Evolutionary conservation across 2,888 invertebrate species (phyloP), one percentile per base, ranked within the genome.

Genomic region (Phymatocera aterrima): DNA sequence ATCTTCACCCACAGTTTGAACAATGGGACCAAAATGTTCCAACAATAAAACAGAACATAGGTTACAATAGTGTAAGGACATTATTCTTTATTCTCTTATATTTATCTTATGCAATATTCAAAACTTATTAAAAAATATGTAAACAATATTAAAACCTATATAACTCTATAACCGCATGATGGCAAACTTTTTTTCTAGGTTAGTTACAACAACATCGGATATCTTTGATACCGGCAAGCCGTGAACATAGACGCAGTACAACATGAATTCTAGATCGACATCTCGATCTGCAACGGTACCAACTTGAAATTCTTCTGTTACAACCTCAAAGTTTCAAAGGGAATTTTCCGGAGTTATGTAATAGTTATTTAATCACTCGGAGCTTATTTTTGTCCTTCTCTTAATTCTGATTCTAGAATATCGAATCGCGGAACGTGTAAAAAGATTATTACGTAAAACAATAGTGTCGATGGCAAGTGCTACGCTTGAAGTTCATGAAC

Each of bases 11-110:
- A 97, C 94, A 87, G 93, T 92, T 87, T 95, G 94, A 0, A 96
- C 95, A 78, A 95, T 93, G 84, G 94, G 93, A 21, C 97, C 97
- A 90, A 96, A 97, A 90, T 96, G 94, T 90, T 97, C 95, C 77
- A 92, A 91, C 77, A 97, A 91, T 84, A 97, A 93, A 79, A 94
- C 92, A 0, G 94, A 94, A 83, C 96, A 94, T 64, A 96, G 92
- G 86, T 95, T 94, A 4, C 95, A 94, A 81, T 94, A 92, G 85
- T 95, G 94, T 80, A 93, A 91, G 12, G 96, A 95, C 97, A 97
- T 96, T 85, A 79, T 90, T 65, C 8, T 3, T 12, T 28, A 24
- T 28, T 46, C 40, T 28, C 4, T 12, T 8, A 15, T 4, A 18
- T n/a, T 2, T 51, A 31, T 18, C 34, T 18, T 2, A 51, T 18